Evolutionary conservation across 1,140 invertebrate genomes (phyloP), one percentile per base, ranked within the genome.

Genomic region (Zaprionus vittiger): DNA sequence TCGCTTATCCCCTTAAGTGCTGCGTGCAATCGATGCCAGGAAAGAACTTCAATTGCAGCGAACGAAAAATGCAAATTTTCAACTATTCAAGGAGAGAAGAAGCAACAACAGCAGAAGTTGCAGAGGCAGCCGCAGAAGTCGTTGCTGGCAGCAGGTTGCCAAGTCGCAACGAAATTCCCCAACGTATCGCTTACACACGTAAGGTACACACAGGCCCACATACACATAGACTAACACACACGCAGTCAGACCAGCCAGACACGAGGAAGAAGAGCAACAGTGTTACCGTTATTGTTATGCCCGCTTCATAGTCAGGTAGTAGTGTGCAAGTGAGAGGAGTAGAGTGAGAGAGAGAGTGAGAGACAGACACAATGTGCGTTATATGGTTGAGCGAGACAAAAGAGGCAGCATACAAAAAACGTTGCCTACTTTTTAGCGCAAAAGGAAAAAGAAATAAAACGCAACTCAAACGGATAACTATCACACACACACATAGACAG

Each of bases 61-160:
- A 26, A 47, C n/a, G n/a, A 54, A 38, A 80, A 74, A 86, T 87
- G 73, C 83, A 85, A 82, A 87, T 83, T 54, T 69, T 28, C 5
- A 31, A 52, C 65, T 31, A 61, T 24, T 26, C 52, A 38, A 14
- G 44, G 17, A 20, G 15, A 22, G 17, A 11, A 67, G 17, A n/a
- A 26, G 11, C 15, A 20, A 24, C 28, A 28, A n/a, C 38, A 12
- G 17, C n/a, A 47, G 41, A 47, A 38, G 37, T 12, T 26, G 31
- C 20, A 34, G 11, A 15, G 15, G 12, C 2, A 7, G 20, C 12
- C 12, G 44, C 7, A 49, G 17, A 49, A 41, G 38, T 41, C 38
- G 38, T 14, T 5, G 44, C 7, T 20, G 14, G 49, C 17, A n/a
- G 6, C 4, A 17, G 47, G 31, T 37, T 28, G 34, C 41, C 26